Conservation (phyloP, 2,797 vertebrate genomes). For the Myoxocephalus aenaeus region DNA sequence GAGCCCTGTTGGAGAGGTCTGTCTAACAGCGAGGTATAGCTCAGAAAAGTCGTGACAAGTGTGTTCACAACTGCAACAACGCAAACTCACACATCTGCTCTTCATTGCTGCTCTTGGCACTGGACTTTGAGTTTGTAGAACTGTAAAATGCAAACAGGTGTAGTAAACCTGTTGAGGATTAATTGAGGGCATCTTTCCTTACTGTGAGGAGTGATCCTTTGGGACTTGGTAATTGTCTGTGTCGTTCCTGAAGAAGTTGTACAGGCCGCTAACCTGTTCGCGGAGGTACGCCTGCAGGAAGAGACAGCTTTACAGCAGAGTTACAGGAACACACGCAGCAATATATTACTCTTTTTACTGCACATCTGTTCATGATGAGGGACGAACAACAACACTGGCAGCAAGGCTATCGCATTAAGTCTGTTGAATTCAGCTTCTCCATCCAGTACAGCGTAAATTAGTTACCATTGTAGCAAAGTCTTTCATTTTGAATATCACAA, state of each 20-base stretch:
- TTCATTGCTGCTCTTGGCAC: neutral
- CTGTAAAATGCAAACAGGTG: neutral
- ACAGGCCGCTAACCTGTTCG: conserved; percentile 84
- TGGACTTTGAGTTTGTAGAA: neutral
- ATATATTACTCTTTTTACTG: neutral
- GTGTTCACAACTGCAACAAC: neutral
- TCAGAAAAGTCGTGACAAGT: neutral
- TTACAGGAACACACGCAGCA: no score
- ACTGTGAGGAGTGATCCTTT: conserved; percentile 81
- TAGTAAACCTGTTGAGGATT: conserved; percentile 1
- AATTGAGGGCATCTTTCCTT: conserved; percentile 64
- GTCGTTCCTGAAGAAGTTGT: conserved; percentile 49
- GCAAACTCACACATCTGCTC: conserved; percentile 5
- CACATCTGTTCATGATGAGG: conserved; percentile 2
- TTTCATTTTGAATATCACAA: neutral
- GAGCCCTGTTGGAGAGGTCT: neutral
- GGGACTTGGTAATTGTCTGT: conserved; percentile 56
- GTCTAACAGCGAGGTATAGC: neutral
- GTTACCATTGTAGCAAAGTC: neutral
- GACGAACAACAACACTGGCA: neutral
- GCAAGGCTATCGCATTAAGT: neutral
- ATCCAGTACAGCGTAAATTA: neutral
- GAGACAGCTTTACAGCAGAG: conserved; percentile 17
- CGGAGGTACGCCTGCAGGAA: conserved; percentile 85
- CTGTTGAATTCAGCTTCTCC: neutral